phyloP scores from a whole-genome alignment of 2,113 vertebrate species.

The Gracilinanus agilis region DNA sequence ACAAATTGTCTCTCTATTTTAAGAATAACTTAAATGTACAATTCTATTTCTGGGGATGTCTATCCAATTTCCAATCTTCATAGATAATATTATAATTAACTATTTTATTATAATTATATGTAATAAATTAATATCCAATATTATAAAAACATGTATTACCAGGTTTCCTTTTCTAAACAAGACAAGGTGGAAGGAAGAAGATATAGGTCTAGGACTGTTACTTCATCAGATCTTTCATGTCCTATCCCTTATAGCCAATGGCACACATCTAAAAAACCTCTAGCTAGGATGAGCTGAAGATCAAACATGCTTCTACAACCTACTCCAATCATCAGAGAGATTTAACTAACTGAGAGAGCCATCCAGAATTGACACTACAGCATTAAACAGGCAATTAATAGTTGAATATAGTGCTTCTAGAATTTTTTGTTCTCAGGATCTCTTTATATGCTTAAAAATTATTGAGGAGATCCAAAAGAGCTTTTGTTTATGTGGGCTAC shows the following conservation, averaged over 20 bases:
- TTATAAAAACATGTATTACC: neutral
- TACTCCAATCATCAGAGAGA: too few relatives aligned
- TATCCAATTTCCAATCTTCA: neutral
- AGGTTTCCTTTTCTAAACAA: neutral
- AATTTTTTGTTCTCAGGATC: neutral
- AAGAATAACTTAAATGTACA: constrained; percentile 9
- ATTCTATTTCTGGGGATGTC: constrained; percentile 21
- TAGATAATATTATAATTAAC: too few relatives aligned
- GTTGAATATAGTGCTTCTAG: neutral
- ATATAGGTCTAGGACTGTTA: too few relatives aligned
- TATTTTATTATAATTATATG: too few relatives aligned
- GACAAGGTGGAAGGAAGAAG: neutral
- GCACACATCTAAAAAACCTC: constrained; percentile 5
- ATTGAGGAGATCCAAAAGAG: neutral
- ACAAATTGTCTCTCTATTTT: neutral
- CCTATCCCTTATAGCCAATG: neutral
- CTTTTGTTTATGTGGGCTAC: neutral
- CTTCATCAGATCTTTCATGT: neutral
- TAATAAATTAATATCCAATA: too few relatives aligned
- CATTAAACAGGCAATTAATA: neutral
- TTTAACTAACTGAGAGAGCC: too few relatives aligned
- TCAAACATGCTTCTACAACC: neutral
- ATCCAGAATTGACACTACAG: too few relatives aligned
- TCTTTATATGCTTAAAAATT: neutral
- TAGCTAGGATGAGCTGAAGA: neutral